phyloP scores from a whole-genome alignment of 2,888 invertebrate species.

The Idaea dimidiata region DNA sequence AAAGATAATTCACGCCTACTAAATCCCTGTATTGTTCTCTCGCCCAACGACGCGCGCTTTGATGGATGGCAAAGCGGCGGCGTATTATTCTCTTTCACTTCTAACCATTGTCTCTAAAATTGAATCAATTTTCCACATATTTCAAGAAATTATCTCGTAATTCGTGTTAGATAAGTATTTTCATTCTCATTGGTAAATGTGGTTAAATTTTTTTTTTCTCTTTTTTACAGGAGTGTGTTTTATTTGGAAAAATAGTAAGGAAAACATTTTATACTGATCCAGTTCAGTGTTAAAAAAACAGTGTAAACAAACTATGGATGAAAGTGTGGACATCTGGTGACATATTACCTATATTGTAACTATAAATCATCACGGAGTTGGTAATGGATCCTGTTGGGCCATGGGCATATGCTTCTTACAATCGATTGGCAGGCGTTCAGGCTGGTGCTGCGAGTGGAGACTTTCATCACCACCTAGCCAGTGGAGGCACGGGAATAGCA shows the following conservation, averaged over 20 bases:
- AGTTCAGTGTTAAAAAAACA: slow-evolving; percentile 61
- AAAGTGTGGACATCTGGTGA: slow-evolving; percentile 78
- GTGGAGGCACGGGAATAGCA: slow-evolving; percentile 77
- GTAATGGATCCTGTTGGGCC: slow-evolving; percentile 95
- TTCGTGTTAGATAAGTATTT: slow-evolving; percentile 5
- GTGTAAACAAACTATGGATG: slow-evolving; percentile 75
- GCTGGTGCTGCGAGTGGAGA: slow-evolving; percentile 85
- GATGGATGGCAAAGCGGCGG: slow-evolving; percentile 65
- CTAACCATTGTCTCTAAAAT: slow-evolving; percentile 15
- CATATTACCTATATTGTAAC: slow-evolving; percentile 67
- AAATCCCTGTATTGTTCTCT: slow-evolving; percentile 58
- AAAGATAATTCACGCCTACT: slow-evolving; percentile 25
- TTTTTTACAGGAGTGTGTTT: slow-evolving; percentile 70
- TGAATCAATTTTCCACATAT: slow-evolving; percentile 1
- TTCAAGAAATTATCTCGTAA: background rate
- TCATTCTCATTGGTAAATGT: slow-evolving; percentile 33
- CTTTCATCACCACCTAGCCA: slow-evolving; percentile 85
- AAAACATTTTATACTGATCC: slow-evolving; percentile 58
- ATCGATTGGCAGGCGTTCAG: slow-evolving; percentile 88
- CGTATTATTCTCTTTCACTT: slow-evolving; percentile 49
- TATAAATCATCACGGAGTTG: slow-evolving; percentile 73
- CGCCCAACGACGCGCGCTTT: slow-evolving; percentile 75
- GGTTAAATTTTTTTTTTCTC: slow-evolving; percentile 45
- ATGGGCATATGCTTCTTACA: slow-evolving; percentile 92
- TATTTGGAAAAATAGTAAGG: slow-evolving; percentile 49